Evolutionary conservation across 2,888 invertebrate species (phyloP), one percentile per base, ranked within the genome.

Genomic region (Agrochola litura): DNA sequence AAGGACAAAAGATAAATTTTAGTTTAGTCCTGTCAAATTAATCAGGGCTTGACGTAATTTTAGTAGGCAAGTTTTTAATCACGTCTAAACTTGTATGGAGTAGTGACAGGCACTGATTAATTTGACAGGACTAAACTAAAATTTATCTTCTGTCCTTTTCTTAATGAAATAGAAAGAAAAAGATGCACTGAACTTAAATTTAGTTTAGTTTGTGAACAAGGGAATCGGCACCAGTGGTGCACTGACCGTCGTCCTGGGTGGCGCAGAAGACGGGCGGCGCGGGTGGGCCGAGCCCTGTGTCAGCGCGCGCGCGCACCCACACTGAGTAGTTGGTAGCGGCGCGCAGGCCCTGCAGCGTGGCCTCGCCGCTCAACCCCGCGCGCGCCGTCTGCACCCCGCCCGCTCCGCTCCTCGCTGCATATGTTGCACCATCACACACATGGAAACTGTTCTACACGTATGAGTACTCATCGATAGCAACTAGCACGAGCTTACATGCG

Each of bases 271-370:
- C 97, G 56, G 98, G 97, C 72, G 97, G 92, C 87, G 98, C 98
- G 83, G 98, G 96, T 60, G 98, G 97, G 3, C 99, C 99, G 90
- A 98, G 98, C 6, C 99, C 99, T 61, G 97, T 97, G 72, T 97
- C 97, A 0, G 98, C 98, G 90, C 98, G 98, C 46, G 98, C 98
- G 90, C 98, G 95, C 58, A 98, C 98, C 91, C 98, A 97, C 87
- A 99, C 97, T 60, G 98, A 98, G 96, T 99, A 99, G 96, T 99
- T 98, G 76, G 98, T 98, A 91, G 97, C 98, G 89, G 98, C 98
- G 89, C 97, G 97, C 86, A 99, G 95, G 0, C 98, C 98, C 91
- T 97, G 98, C 87, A 98, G 95, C 92, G 97, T 97, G 30, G 97
- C 92, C 78, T 90, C 92, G 63, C 91, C 91, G 49, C 88, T 86